Base-by-base conservation (phyloP, 2,888 invertebrate species). In the Clepsis dumicolana region DNA sequence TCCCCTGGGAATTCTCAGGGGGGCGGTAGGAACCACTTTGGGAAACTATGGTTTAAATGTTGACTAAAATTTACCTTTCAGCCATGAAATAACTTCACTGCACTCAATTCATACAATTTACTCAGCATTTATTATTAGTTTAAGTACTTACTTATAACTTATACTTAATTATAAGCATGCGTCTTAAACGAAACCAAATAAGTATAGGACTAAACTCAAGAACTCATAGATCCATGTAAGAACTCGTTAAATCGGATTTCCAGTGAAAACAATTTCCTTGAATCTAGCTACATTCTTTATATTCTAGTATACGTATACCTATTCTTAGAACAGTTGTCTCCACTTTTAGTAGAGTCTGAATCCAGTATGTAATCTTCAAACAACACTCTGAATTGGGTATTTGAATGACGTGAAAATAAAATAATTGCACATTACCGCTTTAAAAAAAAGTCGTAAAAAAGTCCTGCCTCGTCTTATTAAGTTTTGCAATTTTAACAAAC, bases 311-410 rank as follows among this genome's bases (percentile, higher is more conserved):
- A n/a, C n/a, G n/a, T n/a, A n/a, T n/a, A n/a, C n/a, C 35, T 29
- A 62, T 63, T 67, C 62, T 54, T 57, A 25, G 62, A 63, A 67
- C 29, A 29, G 57, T 61, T 44, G 48, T 61, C 44, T 65, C 41
- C 48, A 25, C 24, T 48, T n/a, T 62, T 27, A 53, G 54, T n/a
- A 38, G n/a, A 38, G 14, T 38, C 14, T n/a, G n/a, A 38, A 38
- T n/a, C 2, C 0, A n/a, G 38, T 38, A 38, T n/a, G 0, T 3
- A n/a, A 38, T 38, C 38, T 38, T n/a, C 38, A n/a, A 38, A 38
- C 10, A 12, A 38, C 0, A n/a, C 38, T n/a, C 10, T 2, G 0
- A 35, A 35, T 35, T 35, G 1, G 12, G 12, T n/a, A n/a, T n/a
- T n/a, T n/a, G n/a, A n/a, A n/a, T n/a, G n/a, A n/a, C n/a, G n/a